These are phyloP conservation scores for Drosophila sulfurigaster DNA, from an alignment of 1,140 invertebrate genomes.

Conservation along the genomic window DNA sequence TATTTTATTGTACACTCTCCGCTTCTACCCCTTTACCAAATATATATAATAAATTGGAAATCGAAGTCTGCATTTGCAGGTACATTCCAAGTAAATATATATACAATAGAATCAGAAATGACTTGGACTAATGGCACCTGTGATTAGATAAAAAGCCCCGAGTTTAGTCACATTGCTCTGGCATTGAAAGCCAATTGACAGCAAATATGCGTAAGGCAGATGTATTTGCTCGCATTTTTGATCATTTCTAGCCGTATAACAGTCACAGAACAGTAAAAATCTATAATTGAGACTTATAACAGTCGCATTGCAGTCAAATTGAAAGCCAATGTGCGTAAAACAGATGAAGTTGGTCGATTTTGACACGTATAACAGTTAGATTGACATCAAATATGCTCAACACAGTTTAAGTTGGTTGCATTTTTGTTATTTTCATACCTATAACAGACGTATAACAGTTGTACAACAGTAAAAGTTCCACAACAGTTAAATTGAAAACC, in stretches of 20 bases:
- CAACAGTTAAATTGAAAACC: neutral
- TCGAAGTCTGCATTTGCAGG: neutral
- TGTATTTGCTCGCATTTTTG: neutral
- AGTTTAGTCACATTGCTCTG: constrained; percentile 18
- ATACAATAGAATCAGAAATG: constrained; percentile 8
- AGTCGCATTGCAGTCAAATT: neutral
- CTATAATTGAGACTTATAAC: no score
- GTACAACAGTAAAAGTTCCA: neutral
- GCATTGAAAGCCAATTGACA: constrained; percentile 7
- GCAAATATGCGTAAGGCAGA: neutral
- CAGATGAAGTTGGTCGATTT: neutral
- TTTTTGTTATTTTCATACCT: neutral
- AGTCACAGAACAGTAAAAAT: neutral
- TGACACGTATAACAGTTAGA: no score
- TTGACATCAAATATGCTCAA: no score
- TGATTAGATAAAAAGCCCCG: constrained; percentile 40
- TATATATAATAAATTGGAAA: constrained; percentile 22
- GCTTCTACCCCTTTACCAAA: neutral
- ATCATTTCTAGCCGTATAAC: neutral
- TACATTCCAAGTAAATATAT: constrained; percentile 8
- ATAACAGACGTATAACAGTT: neutral
- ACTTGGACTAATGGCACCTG: constrained; percentile 31
- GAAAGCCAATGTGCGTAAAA: neutral
- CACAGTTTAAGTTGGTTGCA: neutral
- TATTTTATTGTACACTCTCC: neutral